A percentile compares a stretch with the other conserved stretches of the same genome.
These are phyloP conservation scores for Cephus pulcher DNA, from an alignment of 2,888 invertebrate genomes.

Conservation along the genomic window DNA sequence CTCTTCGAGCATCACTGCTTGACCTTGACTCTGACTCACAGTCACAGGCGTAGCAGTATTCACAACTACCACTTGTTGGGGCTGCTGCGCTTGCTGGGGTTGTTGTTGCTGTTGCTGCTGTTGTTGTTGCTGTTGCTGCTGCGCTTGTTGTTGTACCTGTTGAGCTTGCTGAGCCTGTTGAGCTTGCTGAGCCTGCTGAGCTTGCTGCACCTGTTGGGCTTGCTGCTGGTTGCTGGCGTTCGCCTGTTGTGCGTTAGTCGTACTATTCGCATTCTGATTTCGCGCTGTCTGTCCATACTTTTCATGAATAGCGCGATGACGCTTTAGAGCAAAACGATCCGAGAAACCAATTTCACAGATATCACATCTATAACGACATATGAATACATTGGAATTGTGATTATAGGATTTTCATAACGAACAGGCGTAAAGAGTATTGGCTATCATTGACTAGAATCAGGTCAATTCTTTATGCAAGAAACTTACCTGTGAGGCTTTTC, in stretches of 20 bases:
- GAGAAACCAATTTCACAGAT: slow-evolving; percentile 90
- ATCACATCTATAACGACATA: slow-evolving; percentile 74
- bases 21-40: slow-evolving; percentile 63
- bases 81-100: slow-evolving; percentile 51
- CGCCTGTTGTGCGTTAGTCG: slow-evolving; percentile 68
- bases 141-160: slow-evolving; percentile 50
- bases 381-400: slow-evolving; percentile 2
- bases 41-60: slow-evolving; percentile 62
- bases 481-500: slow-evolving; percentile 75
- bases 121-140: slow-evolving; percentile 53
- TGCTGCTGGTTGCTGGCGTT: slow-evolving; percentile 66
- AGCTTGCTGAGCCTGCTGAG: slow-evolving; percentile 56
- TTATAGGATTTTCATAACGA: background rate
- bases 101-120: slow-evolving; percentile 54
- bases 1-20: slow-evolving; percentile 64
- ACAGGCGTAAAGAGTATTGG: background rate
- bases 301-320: slow-evolving; percentile 88
- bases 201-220: slow-evolving; percentile 63
- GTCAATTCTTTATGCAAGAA: background rate
- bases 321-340: slow-evolving; percentile 86
- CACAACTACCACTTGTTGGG: slow-evolving; percentile 63
- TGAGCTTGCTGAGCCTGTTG: slow-evolving; percentile 55
- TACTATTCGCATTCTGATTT: slow-evolving; percentile 66
- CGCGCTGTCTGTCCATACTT: slow-evolving; percentile 78
- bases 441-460: background rate